Conservation (phyloP, 92 coral and sea anemone genomes). For the Zoanthus sociatus region DNA sequence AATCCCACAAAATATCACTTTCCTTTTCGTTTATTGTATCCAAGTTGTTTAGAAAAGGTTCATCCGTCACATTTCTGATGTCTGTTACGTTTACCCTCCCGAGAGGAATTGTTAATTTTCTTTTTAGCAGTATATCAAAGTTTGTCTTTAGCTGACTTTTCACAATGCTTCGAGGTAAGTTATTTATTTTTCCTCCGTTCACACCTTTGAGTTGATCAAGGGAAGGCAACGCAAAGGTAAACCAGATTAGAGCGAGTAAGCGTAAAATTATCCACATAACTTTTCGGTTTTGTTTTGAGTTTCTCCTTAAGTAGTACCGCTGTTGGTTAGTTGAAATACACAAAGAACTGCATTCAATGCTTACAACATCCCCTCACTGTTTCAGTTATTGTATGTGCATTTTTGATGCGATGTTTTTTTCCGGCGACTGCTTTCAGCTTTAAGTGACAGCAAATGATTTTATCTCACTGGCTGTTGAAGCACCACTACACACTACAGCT, state of each 20-base stretch:
- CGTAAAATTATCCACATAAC: constrained; percentile 8
- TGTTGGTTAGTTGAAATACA: not conserved
- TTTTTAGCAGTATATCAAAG: constrained; percentile 12
- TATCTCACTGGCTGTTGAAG: constrained; percentile 16
- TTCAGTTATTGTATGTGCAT: not conserved
- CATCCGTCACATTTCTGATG: constrained; percentile 30
- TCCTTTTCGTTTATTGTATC: not conserved
- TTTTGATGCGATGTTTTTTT: not conserved
- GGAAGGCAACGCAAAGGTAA: constrained; percentile 5
- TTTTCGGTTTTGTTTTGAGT: not conserved
- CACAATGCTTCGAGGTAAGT: not conserved
- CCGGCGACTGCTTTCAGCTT: not conserved
- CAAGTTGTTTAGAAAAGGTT: constrained; percentile 41
- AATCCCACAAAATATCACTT: not conserved
- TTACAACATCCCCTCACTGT: not conserved
- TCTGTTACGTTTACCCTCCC: constrained; percentile 40
- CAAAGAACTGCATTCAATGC: not conserved
- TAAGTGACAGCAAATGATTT: constrained; percentile 1
- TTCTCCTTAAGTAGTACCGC: not conserved
- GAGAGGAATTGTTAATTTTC: constrained; percentile 1
- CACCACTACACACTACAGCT: constrained; percentile 2
- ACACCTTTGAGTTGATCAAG: not conserved
- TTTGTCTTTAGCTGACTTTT: not conserved
- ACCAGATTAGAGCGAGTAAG: not conserved
- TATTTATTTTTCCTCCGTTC: not conserved